Conservation (phyloP, 2,797 vertebrate genomes). For the Xyrichtys novacula region DNA sequence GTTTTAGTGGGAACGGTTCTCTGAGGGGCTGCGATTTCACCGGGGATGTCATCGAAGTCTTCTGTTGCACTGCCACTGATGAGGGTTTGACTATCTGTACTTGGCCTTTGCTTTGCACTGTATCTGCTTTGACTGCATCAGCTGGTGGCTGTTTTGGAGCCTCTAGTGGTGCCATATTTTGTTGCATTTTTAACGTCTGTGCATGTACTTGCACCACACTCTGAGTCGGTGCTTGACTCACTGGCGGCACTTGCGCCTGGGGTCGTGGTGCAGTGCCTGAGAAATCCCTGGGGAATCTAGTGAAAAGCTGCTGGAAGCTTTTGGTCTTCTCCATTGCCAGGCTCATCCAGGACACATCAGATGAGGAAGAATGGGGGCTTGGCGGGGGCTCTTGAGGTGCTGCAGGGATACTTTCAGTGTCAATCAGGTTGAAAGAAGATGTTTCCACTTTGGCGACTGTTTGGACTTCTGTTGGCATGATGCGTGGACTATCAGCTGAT, state of each 20-base stretch:
- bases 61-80: constrained; percentile 44
- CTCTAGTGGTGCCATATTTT: constrained; percentile 9
- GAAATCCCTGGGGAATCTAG: constrained; percentile 82
- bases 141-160: constrained; percentile 20
- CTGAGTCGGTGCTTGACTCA: constrained; percentile 20
- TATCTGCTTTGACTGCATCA: constrained; percentile 41
- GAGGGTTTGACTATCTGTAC: constrained; percentile 48
- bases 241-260: constrained; percentile 53
- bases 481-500: background rate
- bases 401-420: constrained; percentile 22
- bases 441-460: background rate
- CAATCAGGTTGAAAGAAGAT: constrained; percentile 10
- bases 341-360: constrained; percentile 91
- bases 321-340: constrained; percentile 90
- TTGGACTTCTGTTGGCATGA: constrained; percentile 28
- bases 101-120: constrained; percentile 34
- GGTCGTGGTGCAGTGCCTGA: constrained; percentile 60
- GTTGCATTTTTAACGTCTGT: constrained; percentile 35
- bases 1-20: constrained; percentile 56
- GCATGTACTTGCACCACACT: constrained; percentile 25
- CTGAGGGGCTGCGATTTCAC: constrained; percentile 27
- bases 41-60: constrained; percentile 12
- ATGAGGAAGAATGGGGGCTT: constrained; percentile 44
- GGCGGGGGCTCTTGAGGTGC: constrained; percentile 59
- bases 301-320: constrained; percentile 85